Evolutionary conservation across 2,888 invertebrate genomes (phyloP).

Genomic region (Polydrusus cervinus): DNA sequence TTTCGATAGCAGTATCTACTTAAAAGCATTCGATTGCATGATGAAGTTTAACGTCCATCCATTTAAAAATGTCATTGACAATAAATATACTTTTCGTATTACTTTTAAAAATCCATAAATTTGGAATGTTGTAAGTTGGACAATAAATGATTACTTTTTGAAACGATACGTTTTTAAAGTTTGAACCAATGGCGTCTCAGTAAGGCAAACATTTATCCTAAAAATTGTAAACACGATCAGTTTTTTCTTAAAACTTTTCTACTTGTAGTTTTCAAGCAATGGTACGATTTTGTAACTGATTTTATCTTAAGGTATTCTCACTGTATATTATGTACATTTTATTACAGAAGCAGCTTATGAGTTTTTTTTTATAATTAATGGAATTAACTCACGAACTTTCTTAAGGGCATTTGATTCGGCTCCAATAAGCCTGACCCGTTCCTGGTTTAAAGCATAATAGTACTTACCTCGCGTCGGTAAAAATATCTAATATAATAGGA

Average conservation of each 20-base stretch:
- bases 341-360: too few relatives aligned
- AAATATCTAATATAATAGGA: constrained; percentile 46
- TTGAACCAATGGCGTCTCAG: background rate
- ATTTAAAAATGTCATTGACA: constrained; percentile 47
- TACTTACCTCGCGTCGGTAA: constrained; percentile 24
- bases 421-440: background rate
- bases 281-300: too few relatives aligned
- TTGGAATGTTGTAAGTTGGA: constrained; percentile 9
- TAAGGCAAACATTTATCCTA: too few relatives aligned
- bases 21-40: constrained; percentile 27
- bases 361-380: too few relatives aligned
- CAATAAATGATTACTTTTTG: background rate
- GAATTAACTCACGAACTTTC: too few relatives aligned
- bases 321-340: too few relatives aligned
- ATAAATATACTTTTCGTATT: constrained; percentile 34
- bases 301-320: too few relatives aligned
- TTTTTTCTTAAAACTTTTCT: too few relatives aligned
- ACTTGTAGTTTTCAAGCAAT: too few relatives aligned
- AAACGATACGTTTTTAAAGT: background rate
- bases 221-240: too few relatives aligned
- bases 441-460: background rate
- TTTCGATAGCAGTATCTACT: background rate
- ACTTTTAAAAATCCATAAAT: constrained; percentile 7
- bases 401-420: too few relatives aligned
- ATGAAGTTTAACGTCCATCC: constrained; percentile 30